phyloP scores from a whole-genome alignment of 2,888 invertebrate genomes.

The Theodoxus fluviatilis region DNA sequence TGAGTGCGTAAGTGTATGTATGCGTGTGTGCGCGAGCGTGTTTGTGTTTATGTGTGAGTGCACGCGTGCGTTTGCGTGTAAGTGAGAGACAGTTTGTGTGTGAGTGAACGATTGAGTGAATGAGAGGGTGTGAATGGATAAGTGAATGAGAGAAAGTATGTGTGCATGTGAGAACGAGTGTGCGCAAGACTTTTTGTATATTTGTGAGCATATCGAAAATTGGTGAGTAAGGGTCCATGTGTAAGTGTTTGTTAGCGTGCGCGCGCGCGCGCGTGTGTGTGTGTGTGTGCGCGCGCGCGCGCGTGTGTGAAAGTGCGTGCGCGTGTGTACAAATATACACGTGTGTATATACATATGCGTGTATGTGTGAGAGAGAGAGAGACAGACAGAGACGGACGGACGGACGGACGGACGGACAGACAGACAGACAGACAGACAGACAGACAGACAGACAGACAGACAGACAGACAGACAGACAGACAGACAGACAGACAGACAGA shows the following conservation, averaged over 20 bases:
- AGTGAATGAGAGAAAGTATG: not conserved
- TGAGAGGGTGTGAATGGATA: not conserved
- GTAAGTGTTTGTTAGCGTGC: not conserved
- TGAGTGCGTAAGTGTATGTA: not conserved
- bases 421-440: not conserved
- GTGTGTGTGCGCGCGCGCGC: not conserved
- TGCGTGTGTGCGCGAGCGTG: not conserved
- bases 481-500: not conserved
- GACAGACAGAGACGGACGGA: not conserved
- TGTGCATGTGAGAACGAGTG: not conserved
- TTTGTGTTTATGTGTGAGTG: not conserved
- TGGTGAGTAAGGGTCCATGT: not conserved
- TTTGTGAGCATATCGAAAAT: not conserved
- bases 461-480: constrained; percentile 3
- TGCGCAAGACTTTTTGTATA: not conserved
- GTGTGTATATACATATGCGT: not conserved
- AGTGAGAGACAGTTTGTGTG: not conserved
- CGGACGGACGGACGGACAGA: not conserved
- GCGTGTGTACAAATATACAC: not conserved
- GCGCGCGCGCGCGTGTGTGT: not conserved
- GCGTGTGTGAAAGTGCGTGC: constrained; percentile 4
- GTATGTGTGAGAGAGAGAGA: not conserved
- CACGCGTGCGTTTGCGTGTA: not conserved
- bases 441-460: not conserved
- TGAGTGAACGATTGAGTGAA: not conserved